Evolutionary conservation across 2,888 invertebrate species (phyloP).

Genomic region (Microchrysa polita): DNA sequence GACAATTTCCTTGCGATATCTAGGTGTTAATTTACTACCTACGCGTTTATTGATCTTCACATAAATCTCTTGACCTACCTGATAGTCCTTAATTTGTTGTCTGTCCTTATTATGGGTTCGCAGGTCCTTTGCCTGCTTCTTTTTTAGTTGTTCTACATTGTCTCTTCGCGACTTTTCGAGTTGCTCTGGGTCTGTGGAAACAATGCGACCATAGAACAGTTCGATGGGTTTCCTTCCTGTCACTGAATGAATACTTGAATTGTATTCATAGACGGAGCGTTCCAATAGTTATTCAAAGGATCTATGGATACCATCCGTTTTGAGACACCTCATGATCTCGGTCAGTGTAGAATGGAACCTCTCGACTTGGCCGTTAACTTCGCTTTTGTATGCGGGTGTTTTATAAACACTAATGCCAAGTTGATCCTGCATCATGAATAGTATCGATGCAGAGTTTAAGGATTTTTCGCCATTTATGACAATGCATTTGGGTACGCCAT

Average conservation of each 20-base stretch:
- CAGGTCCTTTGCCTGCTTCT: background rate
- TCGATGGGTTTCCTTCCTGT: background rate
- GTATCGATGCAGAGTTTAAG: slow-evolving; percentile 41
- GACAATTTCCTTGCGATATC: background rate
- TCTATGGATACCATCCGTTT: background rate
- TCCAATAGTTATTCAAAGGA: background rate
- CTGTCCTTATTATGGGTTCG: background rate
- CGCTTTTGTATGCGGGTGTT: slow-evolving; percentile 7
- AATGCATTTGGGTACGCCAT: slow-evolving; percentile 47
- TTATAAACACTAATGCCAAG: background rate
- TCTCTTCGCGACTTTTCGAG: background rate
- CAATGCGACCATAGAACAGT: background rate
- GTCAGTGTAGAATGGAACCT: slow-evolving; percentile 3
- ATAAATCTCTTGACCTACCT: background rate
- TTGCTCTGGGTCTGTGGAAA: background rate
- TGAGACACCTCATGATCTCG: slow-evolving; percentile 24
- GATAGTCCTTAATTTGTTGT: background rate
- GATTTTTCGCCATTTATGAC: slow-evolving; percentile 49
- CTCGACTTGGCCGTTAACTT: slow-evolving; percentile 6
- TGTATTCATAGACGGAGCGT: background rate
- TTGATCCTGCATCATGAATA: slow-evolving; percentile 44
- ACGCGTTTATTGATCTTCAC: slow-evolving; percentile 28
- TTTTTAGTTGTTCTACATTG: background rate
- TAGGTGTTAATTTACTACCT: slow-evolving; percentile 15
- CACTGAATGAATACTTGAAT: background rate